Evolutionary conservation across 2,113 vertebrate genomes (phyloP).

Genomic region (Atherinomorus stipes): DNA sequence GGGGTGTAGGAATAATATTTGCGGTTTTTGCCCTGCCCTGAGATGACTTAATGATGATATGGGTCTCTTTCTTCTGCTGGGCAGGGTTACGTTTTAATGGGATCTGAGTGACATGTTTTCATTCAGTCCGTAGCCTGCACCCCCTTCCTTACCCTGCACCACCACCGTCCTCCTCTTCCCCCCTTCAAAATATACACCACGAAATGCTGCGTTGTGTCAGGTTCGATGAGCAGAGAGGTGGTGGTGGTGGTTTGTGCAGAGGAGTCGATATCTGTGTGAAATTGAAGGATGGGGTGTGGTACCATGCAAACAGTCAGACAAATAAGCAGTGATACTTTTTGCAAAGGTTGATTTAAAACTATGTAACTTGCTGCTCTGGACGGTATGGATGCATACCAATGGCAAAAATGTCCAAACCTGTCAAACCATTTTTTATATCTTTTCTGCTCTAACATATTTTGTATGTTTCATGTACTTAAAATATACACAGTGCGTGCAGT

Average conservation of each 20-base stretch:
- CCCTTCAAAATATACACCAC: slow-evolving; percentile 62
- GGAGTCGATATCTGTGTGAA: slow-evolving; percentile 36
- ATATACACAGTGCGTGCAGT: neutral
- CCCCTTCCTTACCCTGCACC: slow-evolving; percentile 16
- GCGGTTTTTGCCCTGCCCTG: slow-evolving; percentile 62
- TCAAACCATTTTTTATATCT: neutral
- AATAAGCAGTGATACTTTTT: slow-evolving; percentile 43
- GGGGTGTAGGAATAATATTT: slow-evolving; percentile 77
- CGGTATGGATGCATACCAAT: no score
- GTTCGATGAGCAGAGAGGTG: slow-evolving; percentile 5
- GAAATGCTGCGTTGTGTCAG: slow-evolving; percentile 53
- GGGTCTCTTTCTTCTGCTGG: slow-evolving; percentile 73
- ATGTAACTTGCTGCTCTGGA: no score
- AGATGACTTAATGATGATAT: slow-evolving; percentile 80
- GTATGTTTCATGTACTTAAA: neutral
- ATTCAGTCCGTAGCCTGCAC: slow-evolving; percentile 51
- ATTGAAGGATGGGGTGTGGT: slow-evolving; percentile 29
- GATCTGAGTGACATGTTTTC: slow-evolving; percentile 78
- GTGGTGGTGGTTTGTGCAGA: slow-evolving; percentile 17
- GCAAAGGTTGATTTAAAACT: no score
- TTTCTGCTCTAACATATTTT: no score
- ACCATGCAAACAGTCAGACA: slow-evolving; percentile 38
- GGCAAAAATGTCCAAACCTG: neutral
- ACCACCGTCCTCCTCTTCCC: slow-evolving; percentile 25
- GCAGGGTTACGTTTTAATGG: slow-evolving; percentile 77